Base-by-base conservation (phyloP, 2,113 vertebrate species). In the Oreotrochilus melanogaster region DNA sequence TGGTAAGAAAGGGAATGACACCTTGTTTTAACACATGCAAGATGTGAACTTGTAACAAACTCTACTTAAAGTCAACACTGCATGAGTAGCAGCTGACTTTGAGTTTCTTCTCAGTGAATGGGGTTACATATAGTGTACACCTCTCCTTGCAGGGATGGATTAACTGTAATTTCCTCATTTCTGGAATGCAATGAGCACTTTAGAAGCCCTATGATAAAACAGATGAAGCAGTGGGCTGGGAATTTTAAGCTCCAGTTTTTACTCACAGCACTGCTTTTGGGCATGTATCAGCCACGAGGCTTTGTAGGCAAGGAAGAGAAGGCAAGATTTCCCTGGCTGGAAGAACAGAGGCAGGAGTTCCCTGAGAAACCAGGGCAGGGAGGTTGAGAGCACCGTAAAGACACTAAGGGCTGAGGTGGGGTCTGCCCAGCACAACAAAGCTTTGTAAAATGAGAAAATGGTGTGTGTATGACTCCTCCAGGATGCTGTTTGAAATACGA, bases 261-360 rank as follows among this genome's bases (percentile, higher is more conserved):
- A 85, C 10, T 64, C 35, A 14, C 17, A 76, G 75, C 28, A 31
- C 66, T 86, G 57, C 15, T 88, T 93, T 88, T 43, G 35, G 61
- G n/a, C 11, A 16, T 7, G 0, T 35, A 18, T 22, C 54, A 42
- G 24, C 54, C 35, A 10, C 1, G 0, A 10, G 51, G 54, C 81
- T 87, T 48, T 12, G 45, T 30, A 69, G 65, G 31, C 33, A 64
- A 48, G 31, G 62, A 69, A 12, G 3, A 7, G 75, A 89, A 86
- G 50, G 88, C 42, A 76, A 86, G 47, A 70, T 62, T 51, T 23
- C 13, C 11, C 22, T 27, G 33, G 31, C 62, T 56, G 45, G 66
- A 89, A 67, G 71, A 24, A 18, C 12, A 56, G 61, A 48, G 39
- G n/a, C 2, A 2, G 30, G 70, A 43, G 18, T 18, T 87, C 25